These are phyloP conservation scores for Drosophila pseudotakahashii DNA, from an alignment of 2,888 invertebrate genomes.

Conservation along the genomic window DNA sequence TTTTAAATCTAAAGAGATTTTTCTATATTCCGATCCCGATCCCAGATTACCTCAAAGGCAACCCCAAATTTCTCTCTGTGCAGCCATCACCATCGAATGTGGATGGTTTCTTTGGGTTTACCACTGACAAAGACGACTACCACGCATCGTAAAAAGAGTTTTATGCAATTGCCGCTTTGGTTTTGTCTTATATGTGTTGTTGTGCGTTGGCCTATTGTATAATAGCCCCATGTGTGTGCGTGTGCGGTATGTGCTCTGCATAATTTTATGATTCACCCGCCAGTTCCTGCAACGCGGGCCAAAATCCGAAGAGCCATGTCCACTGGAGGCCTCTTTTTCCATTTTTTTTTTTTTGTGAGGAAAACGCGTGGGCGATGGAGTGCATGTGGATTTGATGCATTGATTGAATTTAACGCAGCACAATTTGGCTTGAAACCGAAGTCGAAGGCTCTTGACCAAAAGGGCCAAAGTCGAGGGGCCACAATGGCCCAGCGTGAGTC, in stretches of 20 bases:
- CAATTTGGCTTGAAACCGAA: conserved; percentile 44
- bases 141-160: conserved; percentile 69
- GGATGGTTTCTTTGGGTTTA: conserved; percentile 45
- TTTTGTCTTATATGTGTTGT: conserved; percentile 18
- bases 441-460: conserved; percentile 51
- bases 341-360: conserved; percentile 4
- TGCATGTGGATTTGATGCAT: conserved; percentile 65
- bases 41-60: neutral
- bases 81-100: conserved; percentile 51
- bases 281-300: conserved; percentile 21
- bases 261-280: conserved; percentile 72
- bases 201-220: conserved; percentile 66
- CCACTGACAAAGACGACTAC: conserved; percentile 56
- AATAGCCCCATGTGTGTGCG: conserved; percentile 58
- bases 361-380: conserved; percentile 54
- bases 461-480: conserved; percentile 54
- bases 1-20: too few relatives aligned
- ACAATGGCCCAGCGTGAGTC: conserved; percentile 51
- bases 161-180: conserved; percentile 70
- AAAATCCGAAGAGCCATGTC: conserved; percentile 47
- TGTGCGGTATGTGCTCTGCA: conserved; percentile 77
- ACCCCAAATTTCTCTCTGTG: conserved; percentile 2
- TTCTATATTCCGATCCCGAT: neutral
- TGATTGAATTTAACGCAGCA: conserved; percentile 79
- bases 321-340: conserved; percentile 38